Percentiles rank a stretch among this genome's conserved stretches.
Conservation (phyloP, 2,113 vertebrate genomes). For the Phaethornis superciliosus region DNA sequence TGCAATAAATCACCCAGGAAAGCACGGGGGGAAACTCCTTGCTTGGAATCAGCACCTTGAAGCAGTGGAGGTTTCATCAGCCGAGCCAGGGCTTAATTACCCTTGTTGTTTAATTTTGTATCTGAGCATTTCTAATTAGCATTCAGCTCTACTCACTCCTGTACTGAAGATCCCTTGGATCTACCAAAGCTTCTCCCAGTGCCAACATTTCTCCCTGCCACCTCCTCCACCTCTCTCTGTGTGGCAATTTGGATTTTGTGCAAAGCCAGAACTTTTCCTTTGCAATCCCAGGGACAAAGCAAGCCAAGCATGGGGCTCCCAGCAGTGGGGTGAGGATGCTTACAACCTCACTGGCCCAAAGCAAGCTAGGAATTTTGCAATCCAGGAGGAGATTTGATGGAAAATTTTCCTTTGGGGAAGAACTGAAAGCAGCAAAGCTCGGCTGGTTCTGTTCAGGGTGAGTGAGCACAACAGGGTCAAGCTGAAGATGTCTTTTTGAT, state of each 20-base stretch:
- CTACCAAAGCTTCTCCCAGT: background rate
- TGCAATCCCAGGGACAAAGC: background rate
- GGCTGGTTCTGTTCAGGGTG: conserved; percentile 30
- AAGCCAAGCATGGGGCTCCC: background rate
- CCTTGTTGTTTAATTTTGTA: background rate
- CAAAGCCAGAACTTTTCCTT: background rate
- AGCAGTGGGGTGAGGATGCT: background rate
- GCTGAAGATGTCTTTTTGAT: conserved; percentile 20
- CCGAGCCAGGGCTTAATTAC: background rate
- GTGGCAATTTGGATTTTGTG: background rate
- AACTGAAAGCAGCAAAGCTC: fast-evolving
- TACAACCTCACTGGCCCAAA: background rate
- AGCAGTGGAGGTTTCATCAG: background rate
- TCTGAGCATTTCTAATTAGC: background rate
- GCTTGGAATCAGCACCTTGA: background rate
- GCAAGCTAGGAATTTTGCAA: background rate
- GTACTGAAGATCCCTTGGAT: background rate
- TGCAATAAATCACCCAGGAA: background rate
- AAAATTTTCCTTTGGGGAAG: background rate
- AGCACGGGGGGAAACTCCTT: background rate
- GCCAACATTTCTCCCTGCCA: background rate
- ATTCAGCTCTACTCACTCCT: background rate
- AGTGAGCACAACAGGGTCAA: conserved; percentile 37
- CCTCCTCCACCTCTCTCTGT: background rate
- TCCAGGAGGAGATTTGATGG: background rate